Percentiles rank a stretch among this genome's conserved stretches.
Conservation (phyloP, 1,140 invertebrate genomes). For the Anthonomus grandis region DNA sequence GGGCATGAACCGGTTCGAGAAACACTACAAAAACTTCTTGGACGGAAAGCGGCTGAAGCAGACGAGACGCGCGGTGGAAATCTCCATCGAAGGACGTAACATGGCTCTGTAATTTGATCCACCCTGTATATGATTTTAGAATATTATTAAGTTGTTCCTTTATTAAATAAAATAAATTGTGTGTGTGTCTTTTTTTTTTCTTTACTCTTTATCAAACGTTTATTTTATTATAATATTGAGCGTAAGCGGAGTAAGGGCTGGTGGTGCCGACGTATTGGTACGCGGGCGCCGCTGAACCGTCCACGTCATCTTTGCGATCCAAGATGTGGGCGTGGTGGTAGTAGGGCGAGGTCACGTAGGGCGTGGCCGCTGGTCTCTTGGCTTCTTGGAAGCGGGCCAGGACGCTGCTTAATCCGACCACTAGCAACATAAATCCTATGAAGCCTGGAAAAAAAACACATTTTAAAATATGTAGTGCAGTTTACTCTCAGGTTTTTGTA, state of each 20-base stretch:
- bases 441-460: slow-evolving; percentile 23
- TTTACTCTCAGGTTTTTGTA: neutral
- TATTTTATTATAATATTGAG: neutral
- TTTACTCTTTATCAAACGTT: too few relatives aligned
- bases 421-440: slow-evolving; percentile 45
- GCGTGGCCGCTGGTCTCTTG: slow-evolving; percentile 25
- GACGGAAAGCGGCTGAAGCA: slow-evolving; percentile 80
- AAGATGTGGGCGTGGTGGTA: slow-evolving; percentile 28
- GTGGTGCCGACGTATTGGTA: neutral
- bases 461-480: neutral
- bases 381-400: slow-evolving; percentile 41
- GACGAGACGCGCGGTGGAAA: slow-evolving; percentile 78
- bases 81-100: slow-evolving; percentile 94
- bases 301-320: slow-evolving; percentile 28
- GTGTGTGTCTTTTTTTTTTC: too few relatives aligned
- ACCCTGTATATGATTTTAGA: too few relatives aligned
- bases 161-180: too few relatives aligned
- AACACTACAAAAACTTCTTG: slow-evolving; percentile 85
- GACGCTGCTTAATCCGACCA: slow-evolving; percentile 46
- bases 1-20: slow-evolving; percentile 81
- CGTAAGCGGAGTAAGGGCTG: neutral
- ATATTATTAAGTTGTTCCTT: too few relatives aligned
- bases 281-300: neutral
- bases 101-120: slow-evolving; percentile 75
- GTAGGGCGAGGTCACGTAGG: slow-evolving; percentile 22